Conservation (phyloP, 2,888 invertebrate species). For the Ariolimax columbianus region DNA sequence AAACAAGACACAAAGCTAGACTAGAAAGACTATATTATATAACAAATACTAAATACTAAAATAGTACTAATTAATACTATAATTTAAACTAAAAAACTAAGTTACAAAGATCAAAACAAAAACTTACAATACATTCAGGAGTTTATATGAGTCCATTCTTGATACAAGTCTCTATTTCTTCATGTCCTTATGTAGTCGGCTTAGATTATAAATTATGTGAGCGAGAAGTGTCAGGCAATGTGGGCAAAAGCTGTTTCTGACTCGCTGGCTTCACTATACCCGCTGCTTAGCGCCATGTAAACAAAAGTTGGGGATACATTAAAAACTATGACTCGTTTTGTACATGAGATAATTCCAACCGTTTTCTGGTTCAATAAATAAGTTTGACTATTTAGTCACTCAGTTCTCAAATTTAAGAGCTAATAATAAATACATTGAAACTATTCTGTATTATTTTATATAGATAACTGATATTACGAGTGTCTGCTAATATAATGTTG, state of each 20-base stretch:
- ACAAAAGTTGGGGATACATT: neutral
- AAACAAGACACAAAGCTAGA: no score
- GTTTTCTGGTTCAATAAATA: neutral
- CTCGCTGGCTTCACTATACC: neutral
- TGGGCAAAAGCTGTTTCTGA: neutral
- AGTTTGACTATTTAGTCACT: no score
- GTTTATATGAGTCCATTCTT: neutral
- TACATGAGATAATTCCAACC: neutral
- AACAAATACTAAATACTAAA: no score
- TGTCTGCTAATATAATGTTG: no score
- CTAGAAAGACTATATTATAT: no score
- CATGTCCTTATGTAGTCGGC: neutral
- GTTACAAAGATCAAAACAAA: no score
- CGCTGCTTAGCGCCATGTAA: conserved; percentile 35
- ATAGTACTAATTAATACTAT: neutral
- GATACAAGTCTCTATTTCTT: neutral
- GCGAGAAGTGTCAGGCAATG: neutral
- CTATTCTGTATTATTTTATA: no score
- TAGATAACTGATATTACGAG: no score
- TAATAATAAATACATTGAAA: no score
- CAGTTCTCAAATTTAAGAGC: no score
- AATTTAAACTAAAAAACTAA: no score
- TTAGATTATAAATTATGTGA: neutral
- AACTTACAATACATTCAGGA: neutral
- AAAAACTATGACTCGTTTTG: neutral